Percentiles rank a stretch among this genome's conserved stretches.
Conservation (phyloP, 2,888 invertebrate genomes). For the Lepas anatifera region DNA sequence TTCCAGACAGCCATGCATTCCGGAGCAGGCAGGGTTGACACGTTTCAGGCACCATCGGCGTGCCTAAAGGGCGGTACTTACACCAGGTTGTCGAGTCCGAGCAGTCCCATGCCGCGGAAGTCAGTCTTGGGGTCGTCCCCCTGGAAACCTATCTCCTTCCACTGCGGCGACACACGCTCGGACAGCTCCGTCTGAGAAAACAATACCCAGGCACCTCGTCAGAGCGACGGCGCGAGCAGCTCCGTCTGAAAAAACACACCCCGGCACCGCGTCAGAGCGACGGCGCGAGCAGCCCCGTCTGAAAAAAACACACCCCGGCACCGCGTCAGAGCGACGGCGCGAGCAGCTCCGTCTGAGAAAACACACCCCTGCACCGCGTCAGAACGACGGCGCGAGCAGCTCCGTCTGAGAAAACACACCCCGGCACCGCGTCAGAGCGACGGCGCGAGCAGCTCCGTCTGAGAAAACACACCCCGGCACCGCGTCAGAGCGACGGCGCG, state of each 20-base stretch:
- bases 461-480: background rate
- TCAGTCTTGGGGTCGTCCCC: conserved; percentile 97
- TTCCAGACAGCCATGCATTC: no score
- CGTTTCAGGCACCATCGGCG: no score
- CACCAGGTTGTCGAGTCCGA: conserved; percentile 82
- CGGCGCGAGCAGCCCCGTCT: background rate
- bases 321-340: background rate
- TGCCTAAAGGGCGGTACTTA: conserved; percentile 33
- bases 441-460: no score
- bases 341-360: background rate
- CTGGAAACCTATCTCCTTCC: conserved; percentile 94
- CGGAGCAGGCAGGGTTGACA: no score
- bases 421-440: no score
- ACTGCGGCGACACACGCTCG: conserved; percentile 68
- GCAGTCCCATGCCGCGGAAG: conserved; percentile 93
- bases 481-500: background rate
- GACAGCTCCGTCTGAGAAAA: conserved; percentile 18
- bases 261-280: background rate
- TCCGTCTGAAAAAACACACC: background rate
- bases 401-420: no score
- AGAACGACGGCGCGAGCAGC: no score
- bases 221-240: no score
- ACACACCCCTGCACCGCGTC: no score
- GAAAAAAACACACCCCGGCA: background rate
- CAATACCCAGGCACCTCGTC: no score